Conservation (phyloP, 2,797 vertebrate genomes). For the Peromyscus aztecus region DNA sequence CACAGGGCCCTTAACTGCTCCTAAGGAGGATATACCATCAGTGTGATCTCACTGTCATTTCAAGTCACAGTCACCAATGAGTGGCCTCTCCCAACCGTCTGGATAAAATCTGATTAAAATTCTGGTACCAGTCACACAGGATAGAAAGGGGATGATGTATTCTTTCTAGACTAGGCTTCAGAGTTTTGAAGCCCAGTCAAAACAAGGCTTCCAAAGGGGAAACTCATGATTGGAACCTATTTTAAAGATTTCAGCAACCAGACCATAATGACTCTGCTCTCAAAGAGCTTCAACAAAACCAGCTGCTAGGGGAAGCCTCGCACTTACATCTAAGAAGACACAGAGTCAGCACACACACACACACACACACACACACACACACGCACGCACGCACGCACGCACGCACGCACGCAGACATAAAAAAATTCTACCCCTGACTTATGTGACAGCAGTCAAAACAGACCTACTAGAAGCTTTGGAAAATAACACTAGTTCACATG, state of each 20-base stretch:
- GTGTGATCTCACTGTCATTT: not conserved
- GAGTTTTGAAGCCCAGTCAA: not conserved
- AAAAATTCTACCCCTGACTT: not conserved
- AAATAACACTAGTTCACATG: not conserved
- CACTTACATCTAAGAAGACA: conserved; percentile 22
- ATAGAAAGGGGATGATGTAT: not conserved
- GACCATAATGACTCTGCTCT: not conserved
- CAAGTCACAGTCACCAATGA: not conserved
- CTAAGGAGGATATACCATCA: not conserved
- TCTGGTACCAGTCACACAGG: not conserved
- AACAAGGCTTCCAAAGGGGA: conserved; percentile 11
- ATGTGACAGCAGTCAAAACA: not conserved
- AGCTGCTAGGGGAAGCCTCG: conserved; percentile 64
- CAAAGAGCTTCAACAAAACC: conserved; percentile 50
- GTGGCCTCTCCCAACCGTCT: not conserved
- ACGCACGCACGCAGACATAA: not conserved
- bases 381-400: not conserved
- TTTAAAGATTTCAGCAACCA: conserved; percentile 45
- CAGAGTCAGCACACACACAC: conserved; percentile 10
- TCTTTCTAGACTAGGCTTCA: not conserved
- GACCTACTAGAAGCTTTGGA: not conserved
- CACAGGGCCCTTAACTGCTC: not conserved
- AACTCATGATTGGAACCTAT: conserved; percentile 38
- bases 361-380: not conserved
- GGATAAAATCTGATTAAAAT: conserved; percentile 22